Percentiles rank a stretch among this genome's conserved stretches.
Conservation (phyloP, 2,888 invertebrate species). For the Dasysyrphus albostriatus region DNA sequence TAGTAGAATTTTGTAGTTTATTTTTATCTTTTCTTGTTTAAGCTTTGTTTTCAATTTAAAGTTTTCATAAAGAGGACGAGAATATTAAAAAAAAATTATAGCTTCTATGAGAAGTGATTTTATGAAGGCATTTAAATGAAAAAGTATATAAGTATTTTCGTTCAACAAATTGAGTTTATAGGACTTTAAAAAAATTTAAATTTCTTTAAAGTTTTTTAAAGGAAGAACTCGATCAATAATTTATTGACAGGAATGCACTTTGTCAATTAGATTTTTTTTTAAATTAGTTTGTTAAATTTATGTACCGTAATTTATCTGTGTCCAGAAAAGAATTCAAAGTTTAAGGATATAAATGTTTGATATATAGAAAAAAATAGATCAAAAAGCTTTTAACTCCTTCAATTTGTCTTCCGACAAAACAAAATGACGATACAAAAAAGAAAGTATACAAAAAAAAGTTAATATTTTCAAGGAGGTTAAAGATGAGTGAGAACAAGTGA, state of each 20-base stretch:
- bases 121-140: slow-evolving; percentile 43
- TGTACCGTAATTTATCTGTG: no score
- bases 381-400: slow-evolving; percentile 31
- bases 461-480: slow-evolving; percentile 28
- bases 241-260: no score
- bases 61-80: slow-evolving; percentile 20
- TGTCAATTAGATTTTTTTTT: no score
- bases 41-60: slow-evolving; percentile 3
- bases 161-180: no score
- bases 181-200: no score
- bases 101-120: slow-evolving; percentile 3
- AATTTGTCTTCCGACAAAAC: slow-evolving; percentile 31
- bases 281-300: no score
- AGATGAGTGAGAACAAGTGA: slow-evolving; percentile 42
- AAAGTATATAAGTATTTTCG: slow-evolving; percentile 13
- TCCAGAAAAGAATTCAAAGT: no score
- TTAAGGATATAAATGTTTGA: background rate
- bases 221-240: no score
- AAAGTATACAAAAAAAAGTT: background rate
- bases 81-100: slow-evolving; percentile 46
- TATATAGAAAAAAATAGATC: background rate
- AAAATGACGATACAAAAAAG: background rate
- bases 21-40: slow-evolving; percentile 1
- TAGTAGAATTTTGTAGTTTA: slow-evolving; percentile 3
- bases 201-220: no score